Evolutionary conservation across 2,888 invertebrate species (phyloP).

Genomic region (Acleris cristana): DNA sequence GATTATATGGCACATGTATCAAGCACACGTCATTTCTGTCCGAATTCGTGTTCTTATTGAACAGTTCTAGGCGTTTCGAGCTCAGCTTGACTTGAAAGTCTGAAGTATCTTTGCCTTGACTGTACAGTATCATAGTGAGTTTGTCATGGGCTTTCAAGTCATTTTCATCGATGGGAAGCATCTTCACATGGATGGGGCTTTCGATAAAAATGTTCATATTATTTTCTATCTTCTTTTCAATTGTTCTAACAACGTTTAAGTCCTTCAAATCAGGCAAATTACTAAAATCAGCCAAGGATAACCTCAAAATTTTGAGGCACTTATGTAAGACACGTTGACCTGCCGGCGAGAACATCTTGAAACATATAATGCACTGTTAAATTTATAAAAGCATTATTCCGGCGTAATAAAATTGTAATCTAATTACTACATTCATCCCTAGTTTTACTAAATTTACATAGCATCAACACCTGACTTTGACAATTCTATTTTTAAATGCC

Average conservation of each 20-base stretch:
- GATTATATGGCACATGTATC: slow-evolving; percentile 76
- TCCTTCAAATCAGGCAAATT: slow-evolving; percentile 74
- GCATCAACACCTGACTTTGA: slow-evolving; percentile 63
- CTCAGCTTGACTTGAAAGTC: slow-evolving; percentile 80
- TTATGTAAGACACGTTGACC: slow-evolving; percentile 73
- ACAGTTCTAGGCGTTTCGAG: slow-evolving; percentile 73
- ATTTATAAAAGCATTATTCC: slow-evolving; percentile 28
- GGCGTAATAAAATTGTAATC: slow-evolving; percentile 19
- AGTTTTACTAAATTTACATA: slow-evolving; percentile 45
- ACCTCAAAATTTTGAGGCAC: slow-evolving; percentile 81
- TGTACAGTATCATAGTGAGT: slow-evolving; percentile 76
- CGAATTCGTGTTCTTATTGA: slow-evolving; percentile 71
- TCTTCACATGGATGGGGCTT: slow-evolving; percentile 79
- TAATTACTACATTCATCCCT: slow-evolving; percentile 43
- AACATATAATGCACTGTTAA: slow-evolving; percentile 13
- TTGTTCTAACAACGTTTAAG: slow-evolving; percentile 73
- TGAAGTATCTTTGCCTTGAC: slow-evolving; percentile 70
- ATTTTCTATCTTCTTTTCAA: slow-evolving; percentile 77
- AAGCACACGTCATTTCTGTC: slow-evolving; percentile 76
- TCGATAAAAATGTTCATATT: slow-evolving; percentile 78
- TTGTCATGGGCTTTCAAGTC: slow-evolving; percentile 74
- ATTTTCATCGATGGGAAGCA: slow-evolving; percentile 76
- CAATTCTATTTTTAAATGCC: slow-evolving; percentile 54
- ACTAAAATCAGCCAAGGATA: slow-evolving; percentile 72
- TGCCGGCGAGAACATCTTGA: slow-evolving; percentile 68